phyloP scores from a whole-genome alignment of 1,140 invertebrate species.

The Trachymyrmex cornetzi region DNA sequence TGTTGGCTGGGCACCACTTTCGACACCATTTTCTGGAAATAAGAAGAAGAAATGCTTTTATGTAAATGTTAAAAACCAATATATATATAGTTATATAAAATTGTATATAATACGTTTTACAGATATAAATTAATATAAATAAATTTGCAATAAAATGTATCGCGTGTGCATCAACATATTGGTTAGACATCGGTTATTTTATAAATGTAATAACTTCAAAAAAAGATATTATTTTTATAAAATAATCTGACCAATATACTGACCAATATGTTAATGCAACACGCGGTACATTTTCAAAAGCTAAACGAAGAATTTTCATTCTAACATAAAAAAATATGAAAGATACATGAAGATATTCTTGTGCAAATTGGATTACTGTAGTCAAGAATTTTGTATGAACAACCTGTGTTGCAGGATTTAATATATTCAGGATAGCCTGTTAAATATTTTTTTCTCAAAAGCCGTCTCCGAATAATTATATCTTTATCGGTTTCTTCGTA shows the following conservation, averaged over 20 bases:
- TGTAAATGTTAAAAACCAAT: background rate
- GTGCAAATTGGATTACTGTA: background rate
- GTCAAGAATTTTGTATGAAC: background rate
- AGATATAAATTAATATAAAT: background rate
- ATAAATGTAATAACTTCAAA: too few relatives aligned
- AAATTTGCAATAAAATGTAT: background rate
- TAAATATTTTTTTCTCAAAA: slow-evolving; percentile 7
- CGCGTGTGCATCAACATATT: too few relatives aligned
- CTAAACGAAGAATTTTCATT: background rate
- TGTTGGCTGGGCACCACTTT: slow-evolving; percentile 81
- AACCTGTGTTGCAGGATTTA: background rate
- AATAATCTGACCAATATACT: too few relatives aligned
- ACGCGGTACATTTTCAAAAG: too few relatives aligned
- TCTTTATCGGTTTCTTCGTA: slow-evolving; percentile 78
- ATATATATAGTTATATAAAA: background rate
- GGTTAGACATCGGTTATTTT: too few relatives aligned
- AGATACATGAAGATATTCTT: background rate
- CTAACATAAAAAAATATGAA: background rate
- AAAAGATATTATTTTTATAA: too few relatives aligned
- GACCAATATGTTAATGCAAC: too few relatives aligned
- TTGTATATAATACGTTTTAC: background rate
- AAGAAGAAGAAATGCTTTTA: slow-evolving; percentile 19
- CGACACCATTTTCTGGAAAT: slow-evolving; percentile 84
- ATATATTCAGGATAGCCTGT: background rate
- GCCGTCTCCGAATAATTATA: slow-evolving; percentile 41